phyloP scores from a whole-genome alignment of 2,888 invertebrate genomes.

The Quadroppia sp. region DNA sequence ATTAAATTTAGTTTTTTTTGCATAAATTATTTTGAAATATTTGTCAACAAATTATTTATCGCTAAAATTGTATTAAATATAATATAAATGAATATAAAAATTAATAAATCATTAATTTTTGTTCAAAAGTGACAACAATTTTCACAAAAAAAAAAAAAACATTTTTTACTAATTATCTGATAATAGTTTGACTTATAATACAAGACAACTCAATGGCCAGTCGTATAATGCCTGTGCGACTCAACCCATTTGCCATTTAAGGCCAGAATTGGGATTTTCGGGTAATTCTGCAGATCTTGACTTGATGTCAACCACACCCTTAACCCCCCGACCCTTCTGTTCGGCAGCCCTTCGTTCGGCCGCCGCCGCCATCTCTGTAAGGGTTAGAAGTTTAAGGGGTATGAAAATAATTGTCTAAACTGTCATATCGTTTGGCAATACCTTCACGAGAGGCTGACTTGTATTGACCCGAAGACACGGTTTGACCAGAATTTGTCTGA shows the following conservation, averaged over 20 bases:
- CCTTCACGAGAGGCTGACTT: background rate
- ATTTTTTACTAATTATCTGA: too few relatives aligned
- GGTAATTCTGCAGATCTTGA: background rate
- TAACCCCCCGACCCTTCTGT: conserved; percentile 6
- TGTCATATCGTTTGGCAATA: background rate
- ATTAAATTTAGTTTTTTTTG: too few relatives aligned
- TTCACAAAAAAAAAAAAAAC: too few relatives aligned
- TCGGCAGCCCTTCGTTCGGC: conserved; percentile 5
- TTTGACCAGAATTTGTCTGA: too few relatives aligned
- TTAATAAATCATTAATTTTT: background rate
- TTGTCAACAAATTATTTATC: too few relatives aligned
- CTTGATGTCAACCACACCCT: background rate
- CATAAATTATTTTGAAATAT: too few relatives aligned
- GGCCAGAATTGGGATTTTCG: background rate
- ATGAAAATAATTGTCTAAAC: background rate
- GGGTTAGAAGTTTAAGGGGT: background rate
- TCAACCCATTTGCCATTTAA: conserved; percentile 3
- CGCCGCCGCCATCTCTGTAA: background rate
- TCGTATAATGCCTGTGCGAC: too few relatives aligned
- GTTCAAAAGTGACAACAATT: too few relatives aligned
- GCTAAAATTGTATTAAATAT: too few relatives aligned
- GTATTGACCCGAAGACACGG: background rate
- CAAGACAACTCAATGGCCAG: too few relatives aligned
- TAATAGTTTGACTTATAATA: too few relatives aligned
- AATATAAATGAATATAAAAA: background rate